Evolutionary conservation across 1,140 invertebrate species (phyloP).

Genomic region (Hyles vespertilio): DNA sequence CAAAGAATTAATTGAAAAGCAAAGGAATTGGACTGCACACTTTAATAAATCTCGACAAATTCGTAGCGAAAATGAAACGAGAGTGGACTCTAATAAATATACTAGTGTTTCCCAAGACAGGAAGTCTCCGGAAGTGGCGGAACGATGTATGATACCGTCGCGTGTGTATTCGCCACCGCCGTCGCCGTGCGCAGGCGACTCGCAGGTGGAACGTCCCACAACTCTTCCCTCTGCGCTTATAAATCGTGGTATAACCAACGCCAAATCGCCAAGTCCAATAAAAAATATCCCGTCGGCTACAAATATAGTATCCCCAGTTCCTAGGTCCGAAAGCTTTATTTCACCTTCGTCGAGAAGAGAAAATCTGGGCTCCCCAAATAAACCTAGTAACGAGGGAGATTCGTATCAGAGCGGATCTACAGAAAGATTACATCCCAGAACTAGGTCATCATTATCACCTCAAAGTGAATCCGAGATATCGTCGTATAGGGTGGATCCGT

Average conservation of each 20-base stretch:
- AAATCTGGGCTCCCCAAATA: conserved; percentile 34
- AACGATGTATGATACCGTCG: conserved; percentile 60
- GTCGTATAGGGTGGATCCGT: conserved; percentile 22
- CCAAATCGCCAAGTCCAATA: conserved; percentile 66
- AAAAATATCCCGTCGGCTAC: conserved; percentile 52
- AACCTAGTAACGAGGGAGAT: conserved; percentile 21
- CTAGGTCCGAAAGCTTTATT: conserved; percentile 24
- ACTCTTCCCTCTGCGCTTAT: conserved; percentile 56
- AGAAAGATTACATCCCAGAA: conserved; percentile 36
- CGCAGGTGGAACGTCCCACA: conserved; percentile 56
- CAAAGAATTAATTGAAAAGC: conserved; percentile 91
- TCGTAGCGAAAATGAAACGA: conserved; percentile 77
- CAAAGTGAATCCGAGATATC: conserved; percentile 28
- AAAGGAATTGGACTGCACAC: conserved; percentile 93
- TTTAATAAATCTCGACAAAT: conserved; percentile 85
- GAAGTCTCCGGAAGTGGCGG: conserved; percentile 52
- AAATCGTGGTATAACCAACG: conserved; percentile 48
- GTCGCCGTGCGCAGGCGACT: conserved; percentile 57
- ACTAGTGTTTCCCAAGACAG: conserved; percentile 45
- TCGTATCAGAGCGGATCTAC: conserved; percentile 23
- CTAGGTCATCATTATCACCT: conserved; percentile 34
- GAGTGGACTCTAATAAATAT: conserved; percentile 48
- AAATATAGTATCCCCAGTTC: conserved; percentile 40
- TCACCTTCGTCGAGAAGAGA: conserved; percentile 42
- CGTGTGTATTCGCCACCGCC: conserved; percentile 66